phyloP scores from a whole-genome alignment of 2,888 invertebrate species.

The Caradrina clavipalpis region DNA sequence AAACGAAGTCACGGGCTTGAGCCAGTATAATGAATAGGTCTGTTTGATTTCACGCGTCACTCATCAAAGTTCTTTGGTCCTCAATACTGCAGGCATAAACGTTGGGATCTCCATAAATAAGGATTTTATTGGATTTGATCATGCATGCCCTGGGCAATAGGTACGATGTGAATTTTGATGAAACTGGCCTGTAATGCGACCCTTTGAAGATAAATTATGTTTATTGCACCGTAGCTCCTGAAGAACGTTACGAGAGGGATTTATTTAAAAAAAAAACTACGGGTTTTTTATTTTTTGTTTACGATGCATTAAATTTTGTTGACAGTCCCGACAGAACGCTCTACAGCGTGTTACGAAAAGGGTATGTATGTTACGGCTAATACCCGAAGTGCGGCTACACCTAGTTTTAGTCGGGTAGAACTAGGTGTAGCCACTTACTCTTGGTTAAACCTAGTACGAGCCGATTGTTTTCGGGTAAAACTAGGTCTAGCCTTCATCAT shows the following conservation, averaged over 20 bases:
- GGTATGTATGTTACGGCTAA: too few species aligned
- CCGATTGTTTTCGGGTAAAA: too few species aligned
- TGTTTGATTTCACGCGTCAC: constrained; percentile 44
- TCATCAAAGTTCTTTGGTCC: constrained; percentile 40
- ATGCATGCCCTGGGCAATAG: constrained; percentile 20
- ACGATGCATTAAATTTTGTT: too few species aligned
- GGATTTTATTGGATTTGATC: constrained; percentile 46
- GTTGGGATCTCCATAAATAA: constrained; percentile 27
- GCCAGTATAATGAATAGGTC: constrained; percentile 8
- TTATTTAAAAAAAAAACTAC: too few species aligned
- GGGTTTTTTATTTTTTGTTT: not conserved
- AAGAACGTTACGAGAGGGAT: not conserved
- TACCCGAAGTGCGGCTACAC: too few species aligned
- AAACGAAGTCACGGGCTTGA: too few species aligned
- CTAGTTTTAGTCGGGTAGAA: too few species aligned
- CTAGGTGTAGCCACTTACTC: too few species aligned
- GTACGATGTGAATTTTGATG: constrained; percentile 15
- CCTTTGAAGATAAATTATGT: constrained; percentile 27
- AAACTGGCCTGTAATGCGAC: not conserved
- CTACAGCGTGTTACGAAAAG: too few species aligned
- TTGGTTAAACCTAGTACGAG: too few species aligned
- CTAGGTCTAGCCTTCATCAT: too few species aligned
- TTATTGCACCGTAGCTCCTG: constrained; percentile 37
- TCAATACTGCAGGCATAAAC: constrained; percentile 29
- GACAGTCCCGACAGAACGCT: too few species aligned